These are phyloP conservation scores for Galeopsomyia nigrocyanea DNA, from an alignment of 2,888 invertebrate genomes.

Conservation along the genomic window DNA sequence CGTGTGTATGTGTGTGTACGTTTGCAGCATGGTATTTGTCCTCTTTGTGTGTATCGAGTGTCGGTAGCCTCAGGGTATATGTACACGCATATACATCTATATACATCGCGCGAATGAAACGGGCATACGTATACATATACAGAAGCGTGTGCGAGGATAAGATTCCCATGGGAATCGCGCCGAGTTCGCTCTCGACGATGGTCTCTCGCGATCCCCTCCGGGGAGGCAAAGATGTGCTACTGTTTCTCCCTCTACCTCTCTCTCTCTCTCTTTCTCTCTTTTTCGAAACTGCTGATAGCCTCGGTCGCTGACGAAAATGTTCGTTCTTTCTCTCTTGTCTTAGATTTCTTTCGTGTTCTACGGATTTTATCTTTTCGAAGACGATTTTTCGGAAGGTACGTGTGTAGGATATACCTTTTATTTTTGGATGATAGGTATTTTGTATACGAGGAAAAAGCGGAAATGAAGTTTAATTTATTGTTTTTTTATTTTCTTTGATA, in stretches of 20 bases:
- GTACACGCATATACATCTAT: too few relatives aligned
- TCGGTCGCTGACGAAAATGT: conserved; percentile 44
- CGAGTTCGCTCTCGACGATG: neutral
- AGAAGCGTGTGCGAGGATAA: conserved; percentile 55
- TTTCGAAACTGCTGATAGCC: conserved; percentile 57
- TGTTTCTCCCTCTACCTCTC: conserved; percentile 22
- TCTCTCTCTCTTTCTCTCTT: conserved; percentile 37
- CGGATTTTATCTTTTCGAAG: conserved; percentile 6
- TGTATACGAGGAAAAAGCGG: too few relatives aligned
- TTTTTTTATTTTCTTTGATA: too few relatives aligned
- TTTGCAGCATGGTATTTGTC: neutral
- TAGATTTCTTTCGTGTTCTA: neutral
- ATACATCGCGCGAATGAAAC: too few relatives aligned
- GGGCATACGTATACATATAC: neutral
- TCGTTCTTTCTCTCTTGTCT: neutral
- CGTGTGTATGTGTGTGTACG: neutral
- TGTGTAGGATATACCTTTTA: too few relatives aligned
- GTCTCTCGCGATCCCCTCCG: conserved; percentile 39
- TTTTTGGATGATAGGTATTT: too few relatives aligned
- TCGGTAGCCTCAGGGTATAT: conserved; percentile 14
- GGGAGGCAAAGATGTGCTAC: conserved; percentile 6
- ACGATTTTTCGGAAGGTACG: too few relatives aligned
- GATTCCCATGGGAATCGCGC: conserved; percentile 54
- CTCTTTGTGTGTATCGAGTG: conserved; percentile 11
- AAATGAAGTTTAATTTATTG: too few relatives aligned